Percentiles rank a stretch among this genome's conserved stretches.
Evolutionary conservation across 2,113 vertebrate species (phyloP).

Genomic region (Capreolus pygargus): DNA sequence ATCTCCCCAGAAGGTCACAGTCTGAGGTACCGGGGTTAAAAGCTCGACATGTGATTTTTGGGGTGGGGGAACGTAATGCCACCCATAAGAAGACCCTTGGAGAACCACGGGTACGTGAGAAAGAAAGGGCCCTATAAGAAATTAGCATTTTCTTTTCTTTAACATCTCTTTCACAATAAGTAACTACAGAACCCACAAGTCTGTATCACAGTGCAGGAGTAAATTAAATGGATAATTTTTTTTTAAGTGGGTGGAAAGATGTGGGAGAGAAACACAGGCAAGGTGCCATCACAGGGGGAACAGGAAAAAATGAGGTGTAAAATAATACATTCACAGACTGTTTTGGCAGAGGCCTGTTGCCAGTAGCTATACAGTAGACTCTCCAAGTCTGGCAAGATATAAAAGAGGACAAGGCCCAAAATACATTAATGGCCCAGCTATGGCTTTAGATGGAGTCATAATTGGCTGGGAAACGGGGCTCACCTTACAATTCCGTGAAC

Average conservation of each 20-base stretch:
- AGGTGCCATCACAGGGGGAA: slow-evolving; percentile 40
- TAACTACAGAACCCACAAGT: slow-evolving; percentile 20
- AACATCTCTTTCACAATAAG: slow-evolving; percentile 9
- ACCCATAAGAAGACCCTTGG: background rate
- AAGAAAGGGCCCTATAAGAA: background rate
- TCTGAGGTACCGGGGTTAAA: background rate
- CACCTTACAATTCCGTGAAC: slow-evolving; percentile 60
- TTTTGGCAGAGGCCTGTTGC: slow-evolving; percentile 60
- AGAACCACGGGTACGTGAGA: background rate
- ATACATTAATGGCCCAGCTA: slow-evolving; percentile 56
- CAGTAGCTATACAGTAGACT: slow-evolving; percentile 68
- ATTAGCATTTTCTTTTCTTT: slow-evolving; percentile 21
- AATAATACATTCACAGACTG: slow-evolving; percentile 62
- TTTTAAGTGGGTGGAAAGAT: slow-evolving; percentile 60
- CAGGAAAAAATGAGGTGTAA: slow-evolving; percentile 70
- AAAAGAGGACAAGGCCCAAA: slow-evolving; percentile 67
- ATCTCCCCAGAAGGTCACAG: background rate
- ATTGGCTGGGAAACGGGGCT: slow-evolving; percentile 65
- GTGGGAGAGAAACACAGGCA: slow-evolving; percentile 51
- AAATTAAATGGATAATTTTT: slow-evolving; percentile 29
- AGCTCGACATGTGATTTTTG: background rate
- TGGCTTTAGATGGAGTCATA: slow-evolving; percentile 66
- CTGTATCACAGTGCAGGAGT: slow-evolving; percentile 3
- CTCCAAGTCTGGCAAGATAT: slow-evolving; percentile 63
- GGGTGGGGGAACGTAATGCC: background rate